A percentile compares a stretch with the other conserved stretches of the same genome.
Evolutionary conservation across 2,113 vertebrate genomes (phyloP).

Genomic region (Crotalus tigris): DNA sequence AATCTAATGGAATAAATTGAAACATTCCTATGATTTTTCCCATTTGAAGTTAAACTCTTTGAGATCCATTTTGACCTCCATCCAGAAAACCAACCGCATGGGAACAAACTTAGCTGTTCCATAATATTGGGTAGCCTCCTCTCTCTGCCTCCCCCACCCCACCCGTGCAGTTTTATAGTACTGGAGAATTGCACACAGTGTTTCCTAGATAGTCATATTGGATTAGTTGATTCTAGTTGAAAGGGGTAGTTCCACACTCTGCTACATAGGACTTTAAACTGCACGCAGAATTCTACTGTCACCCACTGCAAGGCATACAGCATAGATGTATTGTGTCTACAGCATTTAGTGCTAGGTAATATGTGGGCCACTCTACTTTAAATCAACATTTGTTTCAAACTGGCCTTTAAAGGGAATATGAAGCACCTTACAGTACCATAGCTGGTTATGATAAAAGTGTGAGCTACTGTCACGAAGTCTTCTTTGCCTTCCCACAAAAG

Average conservation of each 20-base stretch:
- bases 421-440: not conserved
- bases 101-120: not conserved
- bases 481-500: not conserved
- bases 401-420: not conserved
- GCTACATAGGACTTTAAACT: not conserved
- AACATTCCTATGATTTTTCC: not conserved
- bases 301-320: not conserved
- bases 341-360: not conserved
- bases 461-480: not conserved
- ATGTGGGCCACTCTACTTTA: not conserved
- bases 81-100: not conserved
- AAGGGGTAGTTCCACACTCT: not conserved
- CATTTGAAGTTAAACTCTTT: not conserved
- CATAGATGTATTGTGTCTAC: not conserved
- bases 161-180: not conserved
- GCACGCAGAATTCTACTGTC: not conserved
- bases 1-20: not conserved
- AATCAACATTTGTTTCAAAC: not conserved
- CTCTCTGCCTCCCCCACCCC: not conserved
- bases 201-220: not conserved
- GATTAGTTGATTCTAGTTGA: not conserved
- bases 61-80: not conserved
- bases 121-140: not conserved
- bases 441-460: not conserved
- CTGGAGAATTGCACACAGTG: not conserved